These are phyloP conservation scores for Orycteropus afer DNA, from an alignment of 2,113 vertebrate species.

Conservation along the genomic window DNA sequence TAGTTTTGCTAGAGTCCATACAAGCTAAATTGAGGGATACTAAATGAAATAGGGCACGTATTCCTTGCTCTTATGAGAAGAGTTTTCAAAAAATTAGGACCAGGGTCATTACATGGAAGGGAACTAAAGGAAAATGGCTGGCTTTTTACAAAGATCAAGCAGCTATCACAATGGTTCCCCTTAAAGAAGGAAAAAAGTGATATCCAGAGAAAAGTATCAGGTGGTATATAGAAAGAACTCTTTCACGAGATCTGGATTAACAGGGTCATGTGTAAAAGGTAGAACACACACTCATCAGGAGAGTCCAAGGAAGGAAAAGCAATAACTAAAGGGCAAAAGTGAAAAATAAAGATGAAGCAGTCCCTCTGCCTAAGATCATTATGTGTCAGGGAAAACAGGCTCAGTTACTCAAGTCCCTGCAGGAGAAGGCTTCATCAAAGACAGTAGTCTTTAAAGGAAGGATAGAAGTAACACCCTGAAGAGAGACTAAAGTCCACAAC, in stretches of 20 bases:
- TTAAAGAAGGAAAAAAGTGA: not conserved
- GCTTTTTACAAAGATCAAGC: not conserved
- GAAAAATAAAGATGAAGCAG: not conserved
- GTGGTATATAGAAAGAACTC: not conserved
- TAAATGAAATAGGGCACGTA: not conserved
- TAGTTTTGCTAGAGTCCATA: not conserved
- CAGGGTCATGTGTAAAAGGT: not conserved
- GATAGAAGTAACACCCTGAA: not conserved
- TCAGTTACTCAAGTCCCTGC: not conserved
- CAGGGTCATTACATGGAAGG: not conserved
- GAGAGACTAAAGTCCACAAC: not conserved
- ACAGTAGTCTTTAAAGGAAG: not conserved
- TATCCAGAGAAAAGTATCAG: not conserved
- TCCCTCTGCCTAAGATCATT: not conserved
- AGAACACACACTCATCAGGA: not conserved
- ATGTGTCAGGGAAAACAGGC: not conserved
- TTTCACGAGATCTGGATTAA: not conserved
- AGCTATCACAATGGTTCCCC: not conserved
- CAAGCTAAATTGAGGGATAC: not conserved
- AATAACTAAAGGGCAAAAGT: not conserved
- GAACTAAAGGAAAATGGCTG: conserved; percentile 13
- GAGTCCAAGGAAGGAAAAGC: not conserved
- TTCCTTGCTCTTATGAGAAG: not conserved
- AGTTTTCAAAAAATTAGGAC: conserved; percentile 31
- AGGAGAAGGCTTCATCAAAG: not conserved